Conservation (phyloP, 1,140 invertebrate genomes). For the Elysia chlorotica region DNA sequence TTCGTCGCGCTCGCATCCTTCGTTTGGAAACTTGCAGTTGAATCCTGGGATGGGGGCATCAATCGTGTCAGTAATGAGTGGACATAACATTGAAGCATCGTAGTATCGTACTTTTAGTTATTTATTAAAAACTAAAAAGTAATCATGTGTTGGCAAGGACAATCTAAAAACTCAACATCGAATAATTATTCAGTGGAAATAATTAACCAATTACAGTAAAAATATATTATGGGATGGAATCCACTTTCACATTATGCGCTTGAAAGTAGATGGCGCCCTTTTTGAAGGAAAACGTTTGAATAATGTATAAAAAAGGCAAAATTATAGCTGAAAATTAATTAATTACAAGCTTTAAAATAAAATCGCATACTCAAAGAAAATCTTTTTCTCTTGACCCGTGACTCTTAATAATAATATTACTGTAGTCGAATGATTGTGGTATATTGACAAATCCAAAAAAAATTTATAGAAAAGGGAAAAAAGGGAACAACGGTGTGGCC, state of each 20-base stretch:
- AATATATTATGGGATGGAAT: no score
- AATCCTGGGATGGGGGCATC: slow-evolving; percentile 10
- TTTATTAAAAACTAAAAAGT: not conserved
- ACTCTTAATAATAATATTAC: not conserved
- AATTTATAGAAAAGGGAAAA: no score
- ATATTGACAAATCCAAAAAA: not conserved
- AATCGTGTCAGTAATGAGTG: not conserved
- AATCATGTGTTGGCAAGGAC: not conserved
- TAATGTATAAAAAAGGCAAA: not conserved
- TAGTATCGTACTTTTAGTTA: not conserved
- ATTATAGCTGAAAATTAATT: not conserved
- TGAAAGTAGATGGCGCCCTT: not conserved
- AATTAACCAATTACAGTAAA: no score
- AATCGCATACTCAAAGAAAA: not conserved
- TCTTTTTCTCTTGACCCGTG: not conserved
- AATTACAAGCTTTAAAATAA: not conserved
- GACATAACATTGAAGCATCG: not conserved
- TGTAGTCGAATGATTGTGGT: not conserved
- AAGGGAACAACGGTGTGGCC: no score
- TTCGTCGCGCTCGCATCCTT: slow-evolving; percentile 30
- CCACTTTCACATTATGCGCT: not conserved
- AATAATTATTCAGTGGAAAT: not conserved
- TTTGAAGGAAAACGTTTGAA: not conserved
- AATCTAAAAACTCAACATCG: not conserved
- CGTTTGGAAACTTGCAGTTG: slow-evolving; percentile 46